Evolutionary conservation across 2,113 vertebrate genomes (phyloP).

Genomic region (Calyptomena viridis): DNA sequence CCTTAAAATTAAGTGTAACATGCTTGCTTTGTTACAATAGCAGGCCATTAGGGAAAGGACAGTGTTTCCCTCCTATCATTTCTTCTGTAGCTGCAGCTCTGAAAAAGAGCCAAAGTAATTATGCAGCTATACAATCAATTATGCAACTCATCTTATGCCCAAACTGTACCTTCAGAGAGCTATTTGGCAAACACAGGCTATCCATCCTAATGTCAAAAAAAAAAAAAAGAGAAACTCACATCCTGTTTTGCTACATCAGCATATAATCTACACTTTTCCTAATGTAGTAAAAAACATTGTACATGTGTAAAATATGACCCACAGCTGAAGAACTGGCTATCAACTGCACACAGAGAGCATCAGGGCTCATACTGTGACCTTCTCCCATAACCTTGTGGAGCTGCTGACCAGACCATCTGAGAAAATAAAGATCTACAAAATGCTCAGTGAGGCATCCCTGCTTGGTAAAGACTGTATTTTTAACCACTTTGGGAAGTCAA

Average conservation of each 20-base stretch:
- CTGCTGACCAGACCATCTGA: constrained; percentile 20
- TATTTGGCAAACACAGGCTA: background rate
- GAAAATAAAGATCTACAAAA: constrained; percentile 43
- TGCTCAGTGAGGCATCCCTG: background rate
- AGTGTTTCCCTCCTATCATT: background rate
- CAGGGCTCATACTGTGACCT: background rate
- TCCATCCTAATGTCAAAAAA: background rate
- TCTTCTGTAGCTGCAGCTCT: background rate
- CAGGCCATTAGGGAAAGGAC: background rate
- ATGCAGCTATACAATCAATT: background rate
- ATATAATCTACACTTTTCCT: background rate
- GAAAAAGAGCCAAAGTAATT: background rate
- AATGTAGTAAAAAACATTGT: background rate
- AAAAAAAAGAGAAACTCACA: background rate
- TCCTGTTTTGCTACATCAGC: background rate
- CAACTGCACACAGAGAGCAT: background rate
- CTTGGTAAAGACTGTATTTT: background rate
- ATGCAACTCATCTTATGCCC: background rate
- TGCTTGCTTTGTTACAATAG: background rate
- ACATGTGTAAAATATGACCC: background rate
- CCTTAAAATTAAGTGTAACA: background rate
- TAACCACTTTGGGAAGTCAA: background rate
- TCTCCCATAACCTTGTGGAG: background rate
- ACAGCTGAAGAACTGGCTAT: background rate
- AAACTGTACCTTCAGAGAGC: background rate